Evolutionary conservation across 2,797 vertebrate genomes (phyloP), one percentile per base, ranked within the genome.

Genomic region (Acanthis flammea): DNA sequence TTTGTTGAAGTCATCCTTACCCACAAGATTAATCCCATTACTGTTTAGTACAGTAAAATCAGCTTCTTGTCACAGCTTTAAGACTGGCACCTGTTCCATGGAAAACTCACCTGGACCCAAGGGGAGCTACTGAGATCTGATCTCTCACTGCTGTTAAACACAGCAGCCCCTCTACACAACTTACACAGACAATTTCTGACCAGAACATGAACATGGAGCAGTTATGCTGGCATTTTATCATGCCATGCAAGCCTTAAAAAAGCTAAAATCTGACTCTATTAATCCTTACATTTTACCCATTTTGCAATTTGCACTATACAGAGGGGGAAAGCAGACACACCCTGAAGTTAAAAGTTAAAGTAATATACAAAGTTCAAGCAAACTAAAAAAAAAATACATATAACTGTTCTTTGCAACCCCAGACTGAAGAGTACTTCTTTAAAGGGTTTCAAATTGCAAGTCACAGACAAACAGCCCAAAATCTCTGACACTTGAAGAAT

Each of bases 301-400:
- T 94, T 63, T 58, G 7, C 24, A 66, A 7, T 35, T 76, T 67
- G n/a, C 33, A n/a, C 4, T 55, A 4, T 27, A 33, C 9, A 39
- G 33, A 7, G 23, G 14, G 15, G 7, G 5, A 8, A 25, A 53
- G 2, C 7, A 30, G 7, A 42, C 23, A 86, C 8, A 27, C 0
- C 2, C 8, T 4, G 2, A 58, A 63, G 4, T 31, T 31, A 55
- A 75, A 71, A 79, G 53, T 18, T 21, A 50, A 54, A 19, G 19
- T 23, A 21, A 61, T 3, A 4, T 7, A 42, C 30, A 66, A 75
- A 76, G 15, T 23, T 62, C 30, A 72, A 30, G 7, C 12, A 75
- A 93, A 55, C 14, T n/a, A 42, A 67, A 57, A 23, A 28, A 28
- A 39, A 23, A 12, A n/a, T 12, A 22, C 1, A 22, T 19, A 51